Conservation (phyloP, 2,888 invertebrate genomes). For the Iphiclides podalirius region DNA sequence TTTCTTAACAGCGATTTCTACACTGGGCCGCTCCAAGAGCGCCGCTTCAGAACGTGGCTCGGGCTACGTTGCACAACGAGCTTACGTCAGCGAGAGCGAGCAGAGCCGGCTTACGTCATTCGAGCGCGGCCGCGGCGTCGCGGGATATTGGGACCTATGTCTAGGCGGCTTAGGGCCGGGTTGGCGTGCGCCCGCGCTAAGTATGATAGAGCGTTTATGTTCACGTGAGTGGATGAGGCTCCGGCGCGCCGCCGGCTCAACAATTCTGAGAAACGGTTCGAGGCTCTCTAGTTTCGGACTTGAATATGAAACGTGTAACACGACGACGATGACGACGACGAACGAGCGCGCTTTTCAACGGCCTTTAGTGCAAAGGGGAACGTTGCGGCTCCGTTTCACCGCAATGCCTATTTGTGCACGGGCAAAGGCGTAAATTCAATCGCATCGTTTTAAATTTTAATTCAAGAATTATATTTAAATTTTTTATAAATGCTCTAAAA, state of each 20-base stretch:
- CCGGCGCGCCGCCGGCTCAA: constrained; percentile 75
- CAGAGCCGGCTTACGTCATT: constrained; percentile 76
- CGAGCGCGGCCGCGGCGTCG: constrained; percentile 53
- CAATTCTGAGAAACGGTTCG: constrained; percentile 75
- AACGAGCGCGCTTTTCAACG: constrained; percentile 41
- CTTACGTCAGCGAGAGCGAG: constrained; percentile 77
- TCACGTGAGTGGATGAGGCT: constrained; percentile 79
- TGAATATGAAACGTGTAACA: constrained; percentile 69
- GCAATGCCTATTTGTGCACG: constrained; percentile 10
- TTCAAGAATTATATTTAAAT: too few relatives aligned
- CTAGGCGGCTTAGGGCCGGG: constrained; percentile 44
- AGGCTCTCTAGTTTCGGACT: constrained; percentile 74
- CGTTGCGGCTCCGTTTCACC: constrained; percentile 13
- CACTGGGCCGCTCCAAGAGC: constrained; percentile 71
- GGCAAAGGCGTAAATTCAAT: constrained; percentile 5
- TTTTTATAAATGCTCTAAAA: too few relatives aligned
- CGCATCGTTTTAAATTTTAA: not conserved
- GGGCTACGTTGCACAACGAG: constrained; percentile 77
- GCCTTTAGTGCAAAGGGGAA: constrained; percentile 23
- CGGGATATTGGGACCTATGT: constrained; percentile 58
- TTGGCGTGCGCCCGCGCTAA: constrained; percentile 46
- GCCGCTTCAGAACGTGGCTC: constrained; percentile 73
- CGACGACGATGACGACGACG: constrained; percentile 33
- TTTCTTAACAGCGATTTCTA: constrained; percentile 76
- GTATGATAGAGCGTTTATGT: constrained; percentile 76